Percentiles rank a stretch among this genome's conserved stretches.
Conservation (phyloP, 2,888 invertebrate genomes). For the Drosophila sordidapex region DNA sequence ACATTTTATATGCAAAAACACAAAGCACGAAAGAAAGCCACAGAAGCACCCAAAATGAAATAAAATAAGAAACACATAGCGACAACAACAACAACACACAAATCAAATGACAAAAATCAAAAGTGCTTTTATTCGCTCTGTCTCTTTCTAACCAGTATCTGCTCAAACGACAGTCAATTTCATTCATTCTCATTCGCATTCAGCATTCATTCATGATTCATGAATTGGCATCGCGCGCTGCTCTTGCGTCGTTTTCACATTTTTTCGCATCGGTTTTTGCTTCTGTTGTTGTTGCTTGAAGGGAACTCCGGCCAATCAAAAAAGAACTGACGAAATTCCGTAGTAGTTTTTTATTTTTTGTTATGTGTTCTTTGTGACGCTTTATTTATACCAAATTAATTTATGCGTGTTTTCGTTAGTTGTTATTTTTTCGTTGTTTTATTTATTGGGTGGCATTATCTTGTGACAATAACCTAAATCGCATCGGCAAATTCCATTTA, state of each 20-base stretch:
- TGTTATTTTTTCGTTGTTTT: conserved; percentile 13
- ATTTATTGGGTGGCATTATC: conserved; percentile 21
- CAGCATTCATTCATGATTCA: conserved; percentile 55
- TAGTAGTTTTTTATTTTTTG: neutral
- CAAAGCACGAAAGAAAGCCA: conserved; percentile 35
- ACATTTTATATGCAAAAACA: conserved; percentile 51
- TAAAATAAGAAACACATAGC: conserved; percentile 11
- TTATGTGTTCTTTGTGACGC: conserved; percentile 27
- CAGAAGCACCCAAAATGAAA: conserved; percentile 32
- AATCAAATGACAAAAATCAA: conserved; percentile 67
- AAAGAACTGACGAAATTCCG: conserved; percentile 45
- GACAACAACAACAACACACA: conserved; percentile 18
- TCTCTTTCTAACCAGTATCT: conserved; percentile 19
- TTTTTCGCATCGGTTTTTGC: conserved; percentile 37
- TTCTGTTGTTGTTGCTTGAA: conserved; percentile 25
- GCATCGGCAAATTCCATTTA: conserved; percentile 42
- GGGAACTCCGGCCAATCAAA: conserved; percentile 54
- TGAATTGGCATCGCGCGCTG: conserved; percentile 45
- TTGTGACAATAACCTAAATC: conserved; percentile 22
- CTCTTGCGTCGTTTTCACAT: conserved; percentile 55
- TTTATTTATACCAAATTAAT: conserved; percentile 54
- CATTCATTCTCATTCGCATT: conserved; percentile 57
- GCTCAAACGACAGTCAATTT: conserved; percentile 65
- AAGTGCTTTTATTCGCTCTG: conserved; percentile 45
- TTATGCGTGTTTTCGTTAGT: conserved; percentile 24